Percentiles rank a stretch among this genome's conserved stretches.
phyloP scores from a whole-genome alignment of 1,140 invertebrate species.

The Armadillidium nasatum region DNA sequence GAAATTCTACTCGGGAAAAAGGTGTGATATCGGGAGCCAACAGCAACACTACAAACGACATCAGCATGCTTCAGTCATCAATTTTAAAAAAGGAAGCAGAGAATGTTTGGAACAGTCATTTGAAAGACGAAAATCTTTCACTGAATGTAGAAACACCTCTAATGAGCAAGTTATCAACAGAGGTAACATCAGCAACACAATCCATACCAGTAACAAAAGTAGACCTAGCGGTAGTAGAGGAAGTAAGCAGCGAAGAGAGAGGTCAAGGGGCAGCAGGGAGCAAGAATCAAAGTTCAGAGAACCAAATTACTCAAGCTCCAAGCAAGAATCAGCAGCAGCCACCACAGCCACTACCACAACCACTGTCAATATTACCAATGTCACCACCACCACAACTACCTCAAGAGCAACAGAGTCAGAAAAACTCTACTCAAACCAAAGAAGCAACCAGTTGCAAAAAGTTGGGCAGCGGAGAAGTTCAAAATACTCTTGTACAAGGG shows the following conservation, averaged over 20 bases:
- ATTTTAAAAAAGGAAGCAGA: background rate
- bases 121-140: background rate
- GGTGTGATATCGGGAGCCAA: slow-evolving; percentile 2
- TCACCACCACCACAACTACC: slow-evolving; percentile 31
- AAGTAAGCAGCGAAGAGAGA: background rate
- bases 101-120: background rate
- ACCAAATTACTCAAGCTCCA: background rate
- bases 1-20: background rate
- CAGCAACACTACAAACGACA: slow-evolving; percentile 22
- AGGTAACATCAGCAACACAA: slow-evolving; percentile 23
- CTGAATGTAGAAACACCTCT: background rate
- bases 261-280: slow-evolving; percentile 6
- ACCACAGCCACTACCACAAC: slow-evolving; percentile 10
- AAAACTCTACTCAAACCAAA: background rate
- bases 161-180: background rate
- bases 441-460: background rate
- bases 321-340: background rate
- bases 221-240: background rate
- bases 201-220: slow-evolving; percentile 27
- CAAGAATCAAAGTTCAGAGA: background rate
- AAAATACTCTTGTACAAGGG: slow-evolving; percentile 36
- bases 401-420: background rate
- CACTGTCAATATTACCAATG: slow-evolving; percentile 28
- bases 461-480: background rate
- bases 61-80: background rate